Percentiles rank a stretch among this genome's conserved stretches.
phyloP scores from a whole-genome alignment of 2,113 vertebrate genomes.

The Rhinolophus sinicus region DNA sequence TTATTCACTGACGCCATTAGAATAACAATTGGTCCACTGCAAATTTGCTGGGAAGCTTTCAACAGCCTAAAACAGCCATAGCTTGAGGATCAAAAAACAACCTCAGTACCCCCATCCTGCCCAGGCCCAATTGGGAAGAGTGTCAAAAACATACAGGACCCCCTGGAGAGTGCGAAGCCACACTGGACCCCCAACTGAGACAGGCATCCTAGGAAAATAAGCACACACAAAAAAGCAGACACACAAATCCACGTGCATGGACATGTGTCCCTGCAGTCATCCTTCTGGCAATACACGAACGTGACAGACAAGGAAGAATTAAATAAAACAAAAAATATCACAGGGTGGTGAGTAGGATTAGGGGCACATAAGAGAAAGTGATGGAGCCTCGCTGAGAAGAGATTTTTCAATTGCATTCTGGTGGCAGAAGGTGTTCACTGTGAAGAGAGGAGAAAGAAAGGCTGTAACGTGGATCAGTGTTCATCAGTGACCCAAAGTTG shows the following conservation, averaged over 20 bases:
- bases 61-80: not conserved
- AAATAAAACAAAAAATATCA: not conserved
- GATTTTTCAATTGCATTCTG: not conserved
- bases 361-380: not conserved
- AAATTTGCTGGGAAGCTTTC: not conserved
- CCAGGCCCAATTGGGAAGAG: not conserved
- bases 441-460: not conserved
- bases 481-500: too few species aligned
- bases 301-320: not conserved
- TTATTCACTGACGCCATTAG: not conserved
- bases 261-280: not conserved
- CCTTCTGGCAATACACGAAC: not conserved
- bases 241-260: not conserved
- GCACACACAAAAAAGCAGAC: not conserved
- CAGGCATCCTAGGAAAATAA: not conserved
- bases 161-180: not conserved
- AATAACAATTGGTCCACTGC: not conserved
- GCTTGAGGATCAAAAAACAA: not conserved
- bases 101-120: not conserved
- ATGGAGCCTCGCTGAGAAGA: not conserved
- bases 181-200: not conserved
- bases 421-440: not conserved
- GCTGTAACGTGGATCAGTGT: too few species aligned
- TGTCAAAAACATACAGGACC: too few species aligned
- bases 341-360: too few species aligned